Conservation (phyloP, 1,140 invertebrate genomes). For the Micrasema longulum region DNA sequence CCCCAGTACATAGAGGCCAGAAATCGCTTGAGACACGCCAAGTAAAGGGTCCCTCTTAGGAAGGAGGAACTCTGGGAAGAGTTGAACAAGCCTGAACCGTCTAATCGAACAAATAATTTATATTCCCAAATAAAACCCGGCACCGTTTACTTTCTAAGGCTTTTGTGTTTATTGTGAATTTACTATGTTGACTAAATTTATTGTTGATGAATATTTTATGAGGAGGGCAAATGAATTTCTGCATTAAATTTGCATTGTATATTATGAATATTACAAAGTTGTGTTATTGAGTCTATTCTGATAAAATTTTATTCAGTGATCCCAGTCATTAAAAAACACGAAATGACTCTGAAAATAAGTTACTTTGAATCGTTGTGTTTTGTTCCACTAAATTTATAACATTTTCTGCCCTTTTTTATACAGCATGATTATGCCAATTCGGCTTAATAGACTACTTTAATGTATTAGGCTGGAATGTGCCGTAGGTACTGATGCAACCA, state of each 20-base stretch:
- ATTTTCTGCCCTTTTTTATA: too few relatives aligned
- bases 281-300: too few relatives aligned
- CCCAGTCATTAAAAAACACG: too few relatives aligned
- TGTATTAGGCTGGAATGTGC: background rate
- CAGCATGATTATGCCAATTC: too few relatives aligned
- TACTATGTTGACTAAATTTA: constrained; percentile 2
- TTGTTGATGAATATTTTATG: constrained; percentile 20
- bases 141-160: constrained; percentile 19
- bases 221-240: constrained; percentile 20
- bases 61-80: background rate
- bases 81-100: too few relatives aligned
- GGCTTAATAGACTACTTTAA: too few relatives aligned
- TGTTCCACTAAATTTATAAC: too few relatives aligned
- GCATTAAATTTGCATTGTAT: background rate
- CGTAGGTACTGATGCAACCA: too few relatives aligned
- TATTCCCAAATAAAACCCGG: background rate
- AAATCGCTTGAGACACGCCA: constrained; percentile 52
- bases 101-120: constrained; percentile 30
- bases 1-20: constrained; percentile 56
- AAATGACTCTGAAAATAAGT: too few relatives aligned
- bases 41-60: constrained; percentile 28
- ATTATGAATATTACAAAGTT: constrained; percentile 1
- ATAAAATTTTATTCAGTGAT: too few relatives aligned
- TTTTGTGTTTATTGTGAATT: constrained; percentile 12
- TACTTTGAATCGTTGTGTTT: too few relatives aligned